A percentile compares a stretch with the other conserved stretches of the same genome.
Evolutionary conservation across 1,140 invertebrate species (phyloP).

Genomic region (Chlorops oryzae): DNA sequence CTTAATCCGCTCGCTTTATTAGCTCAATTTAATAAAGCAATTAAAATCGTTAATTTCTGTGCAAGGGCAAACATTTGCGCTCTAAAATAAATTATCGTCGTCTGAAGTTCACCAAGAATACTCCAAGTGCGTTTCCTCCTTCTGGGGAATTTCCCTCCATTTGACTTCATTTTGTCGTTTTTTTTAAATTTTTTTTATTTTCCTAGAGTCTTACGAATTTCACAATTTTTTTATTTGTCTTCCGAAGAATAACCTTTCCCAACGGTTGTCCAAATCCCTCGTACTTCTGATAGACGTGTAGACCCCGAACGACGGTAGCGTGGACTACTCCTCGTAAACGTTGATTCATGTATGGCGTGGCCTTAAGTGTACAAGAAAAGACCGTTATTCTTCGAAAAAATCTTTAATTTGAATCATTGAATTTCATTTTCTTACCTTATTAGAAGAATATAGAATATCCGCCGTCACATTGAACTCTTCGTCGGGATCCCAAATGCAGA

Average conservation of each 20-base stretch:
- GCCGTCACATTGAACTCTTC: slow-evolving; percentile 52
- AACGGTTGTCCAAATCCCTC: slow-evolving; percentile 43
- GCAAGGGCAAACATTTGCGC: too few relatives aligned
- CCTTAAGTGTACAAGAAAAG: slow-evolving; percentile 29
- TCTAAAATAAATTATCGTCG: too few relatives aligned
- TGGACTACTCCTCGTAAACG: slow-evolving; percentile 54
- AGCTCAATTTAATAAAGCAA: too few relatives aligned
- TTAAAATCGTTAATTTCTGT: too few relatives aligned
- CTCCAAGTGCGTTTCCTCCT: too few relatives aligned
- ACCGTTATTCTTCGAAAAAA: not conserved
- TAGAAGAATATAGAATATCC: slow-evolving; percentile 54
- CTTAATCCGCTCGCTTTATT: too few relatives aligned
- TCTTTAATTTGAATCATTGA: not conserved
- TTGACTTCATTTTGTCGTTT: too few relatives aligned
- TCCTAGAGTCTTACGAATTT: slow-evolving; percentile 37
- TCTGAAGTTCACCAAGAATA: too few relatives aligned
- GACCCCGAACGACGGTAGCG: slow-evolving; percentile 56
- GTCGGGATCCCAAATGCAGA: slow-evolving; percentile 65
- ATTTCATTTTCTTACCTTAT: slow-evolving; percentile 49
- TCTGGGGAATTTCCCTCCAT: too few relatives aligned
- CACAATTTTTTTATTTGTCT: slow-evolving; percentile 37
- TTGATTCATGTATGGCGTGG: slow-evolving; percentile 56
- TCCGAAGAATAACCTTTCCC: slow-evolving; percentile 39
- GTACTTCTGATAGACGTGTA: slow-evolving; percentile 50
- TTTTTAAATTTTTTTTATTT: not conserved